These are phyloP conservation scores for Platanista minor DNA, from an alignment of 2,113 vertebrate genomes.

Conservation along the genomic window DNA sequence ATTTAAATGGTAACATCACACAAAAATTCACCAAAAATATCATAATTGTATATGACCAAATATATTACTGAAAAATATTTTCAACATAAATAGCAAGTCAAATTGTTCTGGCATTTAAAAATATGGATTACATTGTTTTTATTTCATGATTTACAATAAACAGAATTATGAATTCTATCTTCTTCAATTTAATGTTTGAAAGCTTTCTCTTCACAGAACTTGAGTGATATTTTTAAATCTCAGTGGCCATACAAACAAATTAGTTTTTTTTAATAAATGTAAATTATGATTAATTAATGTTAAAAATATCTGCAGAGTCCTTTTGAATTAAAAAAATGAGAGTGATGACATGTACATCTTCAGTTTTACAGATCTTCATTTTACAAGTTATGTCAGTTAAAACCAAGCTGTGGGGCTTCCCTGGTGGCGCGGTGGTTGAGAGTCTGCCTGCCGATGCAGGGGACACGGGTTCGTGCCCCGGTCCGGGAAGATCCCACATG, in stretches of 20 bases:
- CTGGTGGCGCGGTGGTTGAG: no score
- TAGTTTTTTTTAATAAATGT: conserved; percentile 61
- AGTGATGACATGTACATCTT: neutral
- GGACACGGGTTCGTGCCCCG: no score
- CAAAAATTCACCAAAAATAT: conserved; percentile 3
- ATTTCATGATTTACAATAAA: neutral
- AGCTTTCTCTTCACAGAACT: conserved; percentile 34
- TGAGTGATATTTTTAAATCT: conserved; percentile 45
- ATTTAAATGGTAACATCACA: neutral
- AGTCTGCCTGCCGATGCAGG: no score
- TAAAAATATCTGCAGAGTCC: conserved; percentile 47
- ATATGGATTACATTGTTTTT: conserved; percentile 3
- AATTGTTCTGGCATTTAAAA: neutral
- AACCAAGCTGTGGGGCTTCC: neutral
- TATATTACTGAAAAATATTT: neutral
- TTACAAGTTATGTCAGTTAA: neutral
- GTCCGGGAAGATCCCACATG: no score
- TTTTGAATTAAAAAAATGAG: conserved; percentile 61
- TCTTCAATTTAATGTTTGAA: conserved; percentile 53
- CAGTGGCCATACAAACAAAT: neutral
- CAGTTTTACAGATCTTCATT: conserved; percentile 25
- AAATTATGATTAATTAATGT: conserved; percentile 37
- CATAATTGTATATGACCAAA: neutral
- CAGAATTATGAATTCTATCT: neutral
- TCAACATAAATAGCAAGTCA: neutral